Percentiles rank a stretch among this genome's conserved stretches.
Evolutionary conservation across 1,140 invertebrate genomes (phyloP).

Genomic region (Heliothis subflexa): DNA sequence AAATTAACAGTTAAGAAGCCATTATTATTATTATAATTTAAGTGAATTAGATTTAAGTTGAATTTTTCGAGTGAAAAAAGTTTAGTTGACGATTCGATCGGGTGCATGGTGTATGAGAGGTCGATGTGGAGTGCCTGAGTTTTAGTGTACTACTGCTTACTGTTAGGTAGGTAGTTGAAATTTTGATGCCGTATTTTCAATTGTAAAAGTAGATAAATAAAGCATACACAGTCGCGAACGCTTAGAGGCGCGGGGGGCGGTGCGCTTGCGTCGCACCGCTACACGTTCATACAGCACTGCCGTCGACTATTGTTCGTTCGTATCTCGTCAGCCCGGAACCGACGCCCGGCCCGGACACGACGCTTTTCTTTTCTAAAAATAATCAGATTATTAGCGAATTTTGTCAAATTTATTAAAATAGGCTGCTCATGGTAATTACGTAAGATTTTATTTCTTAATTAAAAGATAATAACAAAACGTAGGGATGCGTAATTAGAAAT

Average conservation of each 20-base stretch:
- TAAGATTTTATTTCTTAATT: slow-evolving; percentile 86
- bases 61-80: slow-evolving; percentile 82
- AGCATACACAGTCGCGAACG: slow-evolving; percentile 77
- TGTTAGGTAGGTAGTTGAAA: slow-evolving; percentile 86
- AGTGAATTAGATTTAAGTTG: slow-evolving; percentile 85
- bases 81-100: slow-evolving; percentile 82
- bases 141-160: slow-evolving; percentile 85
- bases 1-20: slow-evolving; percentile 82
- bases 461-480: slow-evolving; percentile 85
- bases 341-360: slow-evolving; percentile 56
- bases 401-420: slow-evolving; percentile 85
- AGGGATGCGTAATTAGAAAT: slow-evolving; percentile 86
- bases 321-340: slow-evolving; percentile 44
- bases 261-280: slow-evolving; percentile 48
- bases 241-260: slow-evolving; percentile 60
- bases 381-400: slow-evolving; percentile 82
- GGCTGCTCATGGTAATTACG: slow-evolving; percentile 84
- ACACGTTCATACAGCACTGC: slow-evolving; percentile 51
- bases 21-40: slow-evolving; percentile 83
- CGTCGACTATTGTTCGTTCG: slow-evolving; percentile 48
- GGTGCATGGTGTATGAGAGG: slow-evolving; percentile 81
- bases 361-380: slow-evolving; percentile 82
- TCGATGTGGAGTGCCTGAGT: slow-evolving; percentile 84
- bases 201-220: slow-evolving; percentile 82
- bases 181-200: slow-evolving; percentile 84